Conservation (phyloP, 2,113 vertebrate species). For the Neolamprologus hecqui region DNA sequence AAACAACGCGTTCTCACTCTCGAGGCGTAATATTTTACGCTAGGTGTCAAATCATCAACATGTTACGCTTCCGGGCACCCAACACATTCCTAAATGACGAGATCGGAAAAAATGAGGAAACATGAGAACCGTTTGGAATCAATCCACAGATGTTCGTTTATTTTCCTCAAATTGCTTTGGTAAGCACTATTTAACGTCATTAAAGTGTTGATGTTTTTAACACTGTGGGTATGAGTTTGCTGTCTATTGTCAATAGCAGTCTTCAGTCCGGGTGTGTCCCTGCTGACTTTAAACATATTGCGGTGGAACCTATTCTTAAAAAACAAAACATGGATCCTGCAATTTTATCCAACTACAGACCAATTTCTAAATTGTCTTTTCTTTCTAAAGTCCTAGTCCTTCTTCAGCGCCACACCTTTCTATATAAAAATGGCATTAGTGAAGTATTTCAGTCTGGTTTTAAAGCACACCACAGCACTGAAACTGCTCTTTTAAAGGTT, state of each 20-base stretch:
- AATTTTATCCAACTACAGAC: not conserved
- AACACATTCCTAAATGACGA: not conserved
- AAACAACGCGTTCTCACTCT: not conserved
- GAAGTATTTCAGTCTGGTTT: not conserved
- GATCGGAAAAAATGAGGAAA: not conserved
- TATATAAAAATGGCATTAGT: not conserved
- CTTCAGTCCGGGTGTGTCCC: not conserved
- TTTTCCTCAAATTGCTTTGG: too few relatives aligned
- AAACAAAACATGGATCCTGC: not conserved
- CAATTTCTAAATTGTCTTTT: not conserved
- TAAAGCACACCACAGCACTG: not conserved
- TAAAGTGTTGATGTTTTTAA: not conserved
- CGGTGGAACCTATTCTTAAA: not conserved
- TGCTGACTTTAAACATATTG: not conserved
- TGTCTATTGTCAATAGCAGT: not conserved
- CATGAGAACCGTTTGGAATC: too few relatives aligned
- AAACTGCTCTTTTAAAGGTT: not conserved
- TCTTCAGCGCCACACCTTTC: not conserved
- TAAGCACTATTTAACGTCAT: too few relatives aligned
- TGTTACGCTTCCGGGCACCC: not conserved
- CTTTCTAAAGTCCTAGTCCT: not conserved
- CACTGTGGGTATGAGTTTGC: not conserved
- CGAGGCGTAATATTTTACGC: not conserved
- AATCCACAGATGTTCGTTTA: too few relatives aligned
- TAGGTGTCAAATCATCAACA: not conserved